phyloP scores from a whole-genome alignment of 1,140 invertebrate species.

The Sarcophaga peregrina region DNA sequence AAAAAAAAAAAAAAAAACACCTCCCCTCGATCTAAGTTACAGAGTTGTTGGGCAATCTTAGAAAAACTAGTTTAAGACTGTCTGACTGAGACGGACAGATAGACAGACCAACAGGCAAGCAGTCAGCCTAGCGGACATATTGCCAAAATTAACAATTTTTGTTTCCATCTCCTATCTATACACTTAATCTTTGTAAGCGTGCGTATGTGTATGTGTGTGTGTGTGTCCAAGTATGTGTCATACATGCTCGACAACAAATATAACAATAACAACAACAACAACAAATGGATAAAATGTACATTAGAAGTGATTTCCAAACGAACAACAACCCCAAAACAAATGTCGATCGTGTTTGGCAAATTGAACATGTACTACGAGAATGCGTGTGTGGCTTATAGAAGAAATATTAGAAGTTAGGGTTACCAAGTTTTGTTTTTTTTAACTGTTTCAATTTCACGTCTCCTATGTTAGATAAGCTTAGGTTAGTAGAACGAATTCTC shows the following conservation, averaged over 20 bases:
- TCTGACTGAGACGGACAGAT: too few species aligned
- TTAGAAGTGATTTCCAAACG: background rate
- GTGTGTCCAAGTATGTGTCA: background rate
- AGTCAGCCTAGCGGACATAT: background rate
- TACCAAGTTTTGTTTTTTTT: background rate
- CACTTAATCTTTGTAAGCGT: too few species aligned
- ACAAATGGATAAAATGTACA: background rate
- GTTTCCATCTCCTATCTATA: too few species aligned
- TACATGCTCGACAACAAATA: background rate
- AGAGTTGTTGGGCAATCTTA: background rate
- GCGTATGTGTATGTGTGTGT: too few species aligned
- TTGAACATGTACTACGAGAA: background rate
- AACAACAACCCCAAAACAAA: background rate
- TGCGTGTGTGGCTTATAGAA: background rate
- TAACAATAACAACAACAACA: background rate
- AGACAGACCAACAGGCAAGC: background rate
- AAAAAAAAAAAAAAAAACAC: too few species aligned
- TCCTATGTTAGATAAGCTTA: too few species aligned
- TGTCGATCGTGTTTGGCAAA: background rate
- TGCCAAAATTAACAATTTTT: background rate
- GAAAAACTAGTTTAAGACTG: conserved; percentile 1
- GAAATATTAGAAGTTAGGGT: background rate
- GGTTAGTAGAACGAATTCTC: too few species aligned
- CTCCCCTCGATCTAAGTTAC: too few species aligned
- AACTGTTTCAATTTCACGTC: too few species aligned